Evolutionary conservation across 2,113 vertebrate genomes (phyloP), one percentile per base, ranked within the genome.

Genomic region (Bostrychus sinensis): DNA sequence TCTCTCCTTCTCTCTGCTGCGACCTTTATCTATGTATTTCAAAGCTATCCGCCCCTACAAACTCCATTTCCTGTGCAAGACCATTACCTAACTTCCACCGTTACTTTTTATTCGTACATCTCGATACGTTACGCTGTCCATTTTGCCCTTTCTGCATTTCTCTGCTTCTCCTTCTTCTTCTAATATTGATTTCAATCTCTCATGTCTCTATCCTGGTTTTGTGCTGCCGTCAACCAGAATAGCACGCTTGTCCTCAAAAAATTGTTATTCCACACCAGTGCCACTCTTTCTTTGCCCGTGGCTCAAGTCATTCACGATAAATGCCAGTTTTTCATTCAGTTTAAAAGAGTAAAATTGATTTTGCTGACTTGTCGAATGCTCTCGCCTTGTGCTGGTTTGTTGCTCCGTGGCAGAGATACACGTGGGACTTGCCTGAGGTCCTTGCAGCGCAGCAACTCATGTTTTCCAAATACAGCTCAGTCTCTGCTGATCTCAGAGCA

Each of bases 21-120:
- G 81, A 91, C 91, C 89, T 93, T 92, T 91, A 88, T 89, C 88
- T 82, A 68, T 82, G 80, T 83, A 86, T 88, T 89, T 87, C 75
- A 85, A 89, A 88, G 83, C 75, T 85, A 86, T 88, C 82, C 84
- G 75, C 86, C 86, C 86, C 86, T 85, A 86, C 87, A 82, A 87
- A 84, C 87, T 83, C 87, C 79, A 91, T 84, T 91, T 92, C 90
- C 91, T 92, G 89, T 89, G 78, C 80, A 77, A 84, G 80, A 84
- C 81, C 84, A 87, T 89, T 91, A 92, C 86, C 82, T 87, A 85
- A 91, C 88, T 82, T 89, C 83, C 11, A 7, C 82, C 78, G 51
- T 81, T 86, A 83, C 83, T 88, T 89, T 80, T 88, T 78, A 84
- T 82, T 81, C 72, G 72, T 81, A 76, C 37, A n/a, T n/a, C 50